These are phyloP conservation scores for Sporophila hypoxantha DNA, from an alignment of 2,113 vertebrate species.

Conservation along the genomic window DNA sequence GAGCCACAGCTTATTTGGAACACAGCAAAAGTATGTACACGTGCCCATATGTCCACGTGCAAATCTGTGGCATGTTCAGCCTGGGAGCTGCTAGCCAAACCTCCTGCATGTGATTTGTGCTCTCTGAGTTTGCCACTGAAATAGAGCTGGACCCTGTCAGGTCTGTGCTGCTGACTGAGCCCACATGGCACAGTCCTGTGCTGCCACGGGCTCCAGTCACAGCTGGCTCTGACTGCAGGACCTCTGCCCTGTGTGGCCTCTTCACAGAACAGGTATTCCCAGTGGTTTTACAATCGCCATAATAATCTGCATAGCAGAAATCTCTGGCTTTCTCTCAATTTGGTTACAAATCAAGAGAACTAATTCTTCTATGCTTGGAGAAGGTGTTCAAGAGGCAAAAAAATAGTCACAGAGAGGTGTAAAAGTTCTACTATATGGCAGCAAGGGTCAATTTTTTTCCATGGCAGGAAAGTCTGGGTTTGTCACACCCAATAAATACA, in stretches of 20 bases:
- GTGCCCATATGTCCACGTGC: too few relatives aligned
- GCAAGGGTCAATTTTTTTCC: background rate
- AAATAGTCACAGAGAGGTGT: background rate
- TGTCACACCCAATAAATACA: background rate
- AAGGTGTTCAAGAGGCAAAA: background rate
- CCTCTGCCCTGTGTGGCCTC: background rate
- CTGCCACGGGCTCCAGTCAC: rapidly evolving
- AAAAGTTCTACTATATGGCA: background rate
- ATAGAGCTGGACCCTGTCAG: background rate
- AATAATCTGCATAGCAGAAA: background rate
- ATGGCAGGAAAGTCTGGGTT: background rate
- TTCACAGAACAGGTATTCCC: background rate
- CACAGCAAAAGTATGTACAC: background rate
- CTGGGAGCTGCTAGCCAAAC: background rate
- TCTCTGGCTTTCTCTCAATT: background rate
- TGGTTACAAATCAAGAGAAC: background rate
- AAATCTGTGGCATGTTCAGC: background rate
- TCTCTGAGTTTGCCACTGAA: background rate
- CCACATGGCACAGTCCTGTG: background rate
- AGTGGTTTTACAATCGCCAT: background rate
- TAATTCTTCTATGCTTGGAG: background rate
- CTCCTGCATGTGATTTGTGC: background rate
- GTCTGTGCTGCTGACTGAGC: background rate
- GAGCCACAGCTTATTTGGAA: background rate
- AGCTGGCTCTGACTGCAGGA: background rate